phyloP scores from a whole-genome alignment of 2,797 vertebrate genomes.

The Nyctibius grandis region DNA sequence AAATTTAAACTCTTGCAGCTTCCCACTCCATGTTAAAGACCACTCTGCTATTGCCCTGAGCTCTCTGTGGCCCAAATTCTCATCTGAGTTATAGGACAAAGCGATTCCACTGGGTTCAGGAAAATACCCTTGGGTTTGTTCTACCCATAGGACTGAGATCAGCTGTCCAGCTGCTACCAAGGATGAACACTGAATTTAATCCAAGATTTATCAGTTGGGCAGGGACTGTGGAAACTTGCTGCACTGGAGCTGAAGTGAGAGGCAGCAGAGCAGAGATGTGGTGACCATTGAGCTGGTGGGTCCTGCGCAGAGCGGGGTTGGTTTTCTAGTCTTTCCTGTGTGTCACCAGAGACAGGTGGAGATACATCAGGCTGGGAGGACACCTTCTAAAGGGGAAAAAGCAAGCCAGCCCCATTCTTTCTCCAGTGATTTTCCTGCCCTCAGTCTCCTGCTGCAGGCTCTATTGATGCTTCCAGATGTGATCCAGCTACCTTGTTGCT shows the following conservation, averaged over 20 bases:
- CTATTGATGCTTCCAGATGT: neutral
- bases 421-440: neutral
- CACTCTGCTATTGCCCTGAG: neutral
- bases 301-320: accelerated
- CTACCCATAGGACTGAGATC: neutral
- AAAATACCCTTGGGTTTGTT: neutral
- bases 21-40: neutral
- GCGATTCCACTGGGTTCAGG: neutral
- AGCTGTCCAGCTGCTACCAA: neutral
- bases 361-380: accelerated
- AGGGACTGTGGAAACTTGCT: neutral
- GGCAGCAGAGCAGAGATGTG: neutral
- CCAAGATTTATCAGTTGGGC: accelerated
- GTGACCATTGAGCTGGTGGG: neutral
- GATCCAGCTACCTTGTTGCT: neutral
- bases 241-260: neutral
- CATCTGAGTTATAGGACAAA: neutral
- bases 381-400: neutral
- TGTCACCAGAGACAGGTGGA: neutral
- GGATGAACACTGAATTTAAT: neutral
- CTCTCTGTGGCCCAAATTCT: neutral
- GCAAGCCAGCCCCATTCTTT: neutral
- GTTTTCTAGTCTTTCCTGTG: neutral
- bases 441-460: neutral
- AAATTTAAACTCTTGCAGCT: neutral